A percentile compares a stretch with the other conserved stretches of the same genome.
Evolutionary conservation across 2,888 invertebrate genomes (phyloP).

Genomic region (Desoria tigrina): DNA sequence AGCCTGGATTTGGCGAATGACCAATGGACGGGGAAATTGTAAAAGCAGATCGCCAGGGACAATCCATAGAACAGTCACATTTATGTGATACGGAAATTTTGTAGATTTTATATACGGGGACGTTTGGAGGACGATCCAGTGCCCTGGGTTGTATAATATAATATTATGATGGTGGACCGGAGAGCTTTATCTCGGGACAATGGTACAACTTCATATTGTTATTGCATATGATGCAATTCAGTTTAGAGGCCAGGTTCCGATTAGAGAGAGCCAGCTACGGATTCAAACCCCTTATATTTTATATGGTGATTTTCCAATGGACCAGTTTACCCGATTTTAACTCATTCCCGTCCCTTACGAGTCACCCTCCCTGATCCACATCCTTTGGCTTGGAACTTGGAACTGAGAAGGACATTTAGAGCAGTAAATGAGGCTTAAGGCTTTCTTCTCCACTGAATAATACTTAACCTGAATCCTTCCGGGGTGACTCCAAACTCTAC

Average conservation of each 20-base stretch:
- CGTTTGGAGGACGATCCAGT: not conserved
- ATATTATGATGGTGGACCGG: slow-evolving; percentile 32
- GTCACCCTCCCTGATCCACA: not conserved
- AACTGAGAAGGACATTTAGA: not conserved
- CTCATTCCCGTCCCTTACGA: not conserved
- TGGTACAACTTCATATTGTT: slow-evolving; percentile 47
- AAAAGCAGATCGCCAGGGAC: slow-evolving; percentile 37
- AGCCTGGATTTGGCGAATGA: slow-evolving; percentile 45
- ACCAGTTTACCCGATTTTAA: slow-evolving; percentile 29
- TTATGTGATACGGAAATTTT: slow-evolving; percentile 47
- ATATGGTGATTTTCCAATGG: slow-evolving; percentile 45
- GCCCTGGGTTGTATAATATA: not conserved
- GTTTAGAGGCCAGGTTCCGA: slow-evolving; percentile 46
- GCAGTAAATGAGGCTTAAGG: slow-evolving; percentile 5
- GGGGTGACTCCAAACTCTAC: too few species aligned
- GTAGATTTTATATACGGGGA: slow-evolving; percentile 34
- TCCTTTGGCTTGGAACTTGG: not conserved
- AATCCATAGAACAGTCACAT: slow-evolving; percentile 35
- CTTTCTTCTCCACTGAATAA: not conserved
- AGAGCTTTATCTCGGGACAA: slow-evolving; percentile 43
- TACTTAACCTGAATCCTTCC: slow-evolving; percentile 2
- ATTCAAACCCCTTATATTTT: slow-evolving; percentile 46
- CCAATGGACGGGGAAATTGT: slow-evolving; percentile 45
- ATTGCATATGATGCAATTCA: slow-evolving; percentile 51
- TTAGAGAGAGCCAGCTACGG: too few species aligned